Conservation (phyloP, 1,140 invertebrate genomes). For the Calycopis cecrops region DNA sequence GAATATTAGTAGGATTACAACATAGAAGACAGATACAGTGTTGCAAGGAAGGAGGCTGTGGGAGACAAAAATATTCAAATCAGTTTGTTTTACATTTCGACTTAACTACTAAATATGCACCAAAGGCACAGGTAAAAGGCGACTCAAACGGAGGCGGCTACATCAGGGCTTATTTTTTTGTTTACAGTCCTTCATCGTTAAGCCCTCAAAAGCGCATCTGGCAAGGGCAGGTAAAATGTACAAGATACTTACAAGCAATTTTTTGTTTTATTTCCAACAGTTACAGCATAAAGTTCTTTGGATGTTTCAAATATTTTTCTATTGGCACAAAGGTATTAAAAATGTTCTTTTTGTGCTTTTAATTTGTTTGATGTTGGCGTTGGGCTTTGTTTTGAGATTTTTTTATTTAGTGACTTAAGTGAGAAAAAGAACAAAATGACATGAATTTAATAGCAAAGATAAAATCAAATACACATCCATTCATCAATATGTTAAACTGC, state of each 20-base stretch:
- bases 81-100: too few relatives aligned
- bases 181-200: slow-evolving; percentile 2
- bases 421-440: too few relatives aligned
- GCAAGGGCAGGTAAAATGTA: slow-evolving; percentile 4
- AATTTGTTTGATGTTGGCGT: slow-evolving; percentile 7
- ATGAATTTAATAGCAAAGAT: too few relatives aligned
- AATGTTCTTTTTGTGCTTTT: slow-evolving; percentile 5
- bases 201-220: slow-evolving; percentile 10
- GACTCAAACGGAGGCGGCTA: slow-evolving; percentile 1
- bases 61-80: too few relatives aligned
- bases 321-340: slow-evolving; percentile 2
- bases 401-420: not conserved
- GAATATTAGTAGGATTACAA: too few relatives aligned
- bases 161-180: slow-evolving; percentile 9
- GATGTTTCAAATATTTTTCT: not conserved
- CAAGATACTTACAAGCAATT: not conserved
- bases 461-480: too few relatives aligned
- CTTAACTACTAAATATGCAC: too few relatives aligned
- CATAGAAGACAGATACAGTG: too few relatives aligned
- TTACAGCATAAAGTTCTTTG: not conserved
- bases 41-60: too few relatives aligned
- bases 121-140: not conserved
- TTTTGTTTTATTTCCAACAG: not conserved
- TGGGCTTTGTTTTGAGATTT: slow-evolving; percentile 1
- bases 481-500: too few relatives aligned